These are phyloP conservation scores for Siphamia tubifer DNA, from an alignment of 2,113 vertebrate genomes.

Conservation along the genomic window DNA sequence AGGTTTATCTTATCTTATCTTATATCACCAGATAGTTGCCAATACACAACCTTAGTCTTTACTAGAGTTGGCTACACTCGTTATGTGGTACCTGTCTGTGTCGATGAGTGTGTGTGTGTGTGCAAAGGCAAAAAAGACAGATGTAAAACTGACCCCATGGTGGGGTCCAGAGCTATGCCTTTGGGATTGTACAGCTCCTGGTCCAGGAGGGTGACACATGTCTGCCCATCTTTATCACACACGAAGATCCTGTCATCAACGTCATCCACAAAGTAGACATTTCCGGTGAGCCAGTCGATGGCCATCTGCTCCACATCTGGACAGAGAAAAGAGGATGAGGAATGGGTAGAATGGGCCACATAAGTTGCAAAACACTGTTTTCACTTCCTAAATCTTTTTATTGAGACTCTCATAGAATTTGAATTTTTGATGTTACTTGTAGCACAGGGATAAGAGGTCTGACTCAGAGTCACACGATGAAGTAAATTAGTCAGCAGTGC, in stretches of 20 bases:
- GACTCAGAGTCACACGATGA: slow-evolving; percentile 28
- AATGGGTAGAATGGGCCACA: background rate
- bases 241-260: slow-evolving; percentile 97
- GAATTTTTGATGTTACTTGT: slow-evolving; percentile 6
- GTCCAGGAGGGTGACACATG: slow-evolving; percentile 94
- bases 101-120: background rate
- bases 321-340: background rate
- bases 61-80: too few relatives aligned
- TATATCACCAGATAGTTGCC: too few relatives aligned
- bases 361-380: background rate
- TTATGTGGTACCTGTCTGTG: background rate
- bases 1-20: too few relatives aligned
- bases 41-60: too few relatives aligned
- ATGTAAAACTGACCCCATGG: slow-evolving; percentile 88
- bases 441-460: slow-evolving; percentile 21
- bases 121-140: background rate
- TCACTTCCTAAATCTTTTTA: background rate
- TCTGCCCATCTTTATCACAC: slow-evolving; percentile 91
- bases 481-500: slow-evolving; percentile 21
- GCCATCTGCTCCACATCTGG: slow-evolving; percentile 99
- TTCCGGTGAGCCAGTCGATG: slow-evolving; percentile 97
- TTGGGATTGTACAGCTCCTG: slow-evolving; percentile 98
- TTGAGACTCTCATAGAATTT: background rate
- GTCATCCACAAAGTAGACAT: slow-evolving; percentile 99
- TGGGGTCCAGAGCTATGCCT: slow-evolving; percentile 93